These are phyloP conservation scores for Thaumetopoea pityocampa DNA, from an alignment of 1,140 invertebrate genomes.

Conservation along the genomic window DNA sequence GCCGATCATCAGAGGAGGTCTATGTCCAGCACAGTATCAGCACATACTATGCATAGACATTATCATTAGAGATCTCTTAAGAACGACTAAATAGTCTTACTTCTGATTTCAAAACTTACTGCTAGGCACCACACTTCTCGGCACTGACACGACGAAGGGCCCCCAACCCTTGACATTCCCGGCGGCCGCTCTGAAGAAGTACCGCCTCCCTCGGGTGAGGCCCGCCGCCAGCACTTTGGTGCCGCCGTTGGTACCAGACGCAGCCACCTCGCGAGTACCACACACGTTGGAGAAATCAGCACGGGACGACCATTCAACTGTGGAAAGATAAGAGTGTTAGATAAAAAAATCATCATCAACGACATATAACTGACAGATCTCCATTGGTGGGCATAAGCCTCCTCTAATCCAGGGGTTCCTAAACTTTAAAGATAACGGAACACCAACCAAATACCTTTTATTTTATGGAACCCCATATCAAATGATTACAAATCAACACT, in stretches of 20 bases:
- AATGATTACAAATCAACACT: no score
- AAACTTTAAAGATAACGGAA: no score
- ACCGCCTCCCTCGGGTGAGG: conserved; percentile 87
- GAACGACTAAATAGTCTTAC: no score
- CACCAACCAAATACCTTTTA: no score
- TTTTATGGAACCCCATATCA: no score
- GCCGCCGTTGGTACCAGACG: conserved; percentile 72
- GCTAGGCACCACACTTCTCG: conserved; percentile 90
- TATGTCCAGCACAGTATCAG: no score
- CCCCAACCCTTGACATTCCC: conserved; percentile 96
- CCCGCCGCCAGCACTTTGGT: conserved; percentile 83
- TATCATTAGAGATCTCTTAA: no score
- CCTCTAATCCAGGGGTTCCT: no score
- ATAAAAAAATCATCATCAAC: background rate
- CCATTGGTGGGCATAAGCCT: no score
- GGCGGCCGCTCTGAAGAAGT: conserved; percentile 90
- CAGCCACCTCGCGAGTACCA: conserved; percentile 86
- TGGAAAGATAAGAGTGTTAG: conserved; percentile 24
- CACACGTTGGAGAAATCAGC: conserved; percentile 87
- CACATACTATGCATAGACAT: no score
- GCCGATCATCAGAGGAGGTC: no score
- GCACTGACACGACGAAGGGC: conserved; percentile 83
- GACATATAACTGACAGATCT: no score
- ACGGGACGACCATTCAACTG: conserved; percentile 91
- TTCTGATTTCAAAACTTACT: conserved; percentile 87